A percentile compares a stretch with the other conserved stretches of the same genome.
Conservation (phyloP, 2,888 invertebrate genomes). For the Agapostemon virescens region DNA sequence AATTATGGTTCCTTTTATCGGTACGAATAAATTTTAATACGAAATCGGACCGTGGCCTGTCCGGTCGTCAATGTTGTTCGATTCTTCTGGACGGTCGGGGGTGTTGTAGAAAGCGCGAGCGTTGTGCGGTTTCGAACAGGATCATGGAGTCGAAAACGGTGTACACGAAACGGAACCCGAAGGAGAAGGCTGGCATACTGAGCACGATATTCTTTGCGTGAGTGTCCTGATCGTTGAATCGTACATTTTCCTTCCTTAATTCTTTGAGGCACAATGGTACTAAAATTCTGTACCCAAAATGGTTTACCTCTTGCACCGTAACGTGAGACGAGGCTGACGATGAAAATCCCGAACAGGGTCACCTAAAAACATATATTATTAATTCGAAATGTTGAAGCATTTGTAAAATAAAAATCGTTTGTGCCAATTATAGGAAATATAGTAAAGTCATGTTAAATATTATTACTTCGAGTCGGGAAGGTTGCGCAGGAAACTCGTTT, state of each 20-base stretch:
- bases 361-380: no score
- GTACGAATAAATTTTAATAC: conserved; percentile 20
- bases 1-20: conserved; percentile 28
- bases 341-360: no score
- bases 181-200: conserved; percentile 64
- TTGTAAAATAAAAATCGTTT: not conserved
- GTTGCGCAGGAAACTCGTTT: no score
- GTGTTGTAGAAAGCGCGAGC: not conserved
- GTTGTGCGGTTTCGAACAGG: not conserved
- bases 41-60: not conserved
- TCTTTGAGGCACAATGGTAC: no score
- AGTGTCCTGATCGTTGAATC: conserved; percentile 15
- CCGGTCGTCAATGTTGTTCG: not conserved
- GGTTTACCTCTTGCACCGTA: no score
- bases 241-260: not conserved
- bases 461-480: no score
- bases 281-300: no score
- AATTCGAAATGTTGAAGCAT: no score
- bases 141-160: conserved; percentile 54
- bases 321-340: no score
- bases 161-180: conserved; percentile 57
- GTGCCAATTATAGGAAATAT: not conserved
- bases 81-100: not conserved
- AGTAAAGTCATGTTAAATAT: no score
- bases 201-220: conserved; percentile 69